Evolutionary conservation across 2,113 vertebrate genomes (phyloP), one percentile per base, ranked within the genome.

Genomic region (Elachura formosa): DNA sequence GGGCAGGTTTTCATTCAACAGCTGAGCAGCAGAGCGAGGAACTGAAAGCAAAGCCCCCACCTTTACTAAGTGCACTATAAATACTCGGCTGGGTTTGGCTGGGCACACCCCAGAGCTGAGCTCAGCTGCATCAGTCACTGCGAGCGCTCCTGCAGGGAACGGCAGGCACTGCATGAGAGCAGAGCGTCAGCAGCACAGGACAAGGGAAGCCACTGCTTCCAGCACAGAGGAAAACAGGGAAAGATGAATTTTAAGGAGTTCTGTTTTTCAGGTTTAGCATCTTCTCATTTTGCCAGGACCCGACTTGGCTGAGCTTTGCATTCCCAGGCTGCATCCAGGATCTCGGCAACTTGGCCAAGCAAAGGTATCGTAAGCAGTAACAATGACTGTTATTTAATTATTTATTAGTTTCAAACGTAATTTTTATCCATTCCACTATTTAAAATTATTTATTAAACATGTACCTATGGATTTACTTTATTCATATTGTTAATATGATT

Each of bases 1-100:
- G 71, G 87, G 87, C 79, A 89, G 79, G 87, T 89, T 89, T 89
- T 89, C 87, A 83, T 89, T 83, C 87, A 89, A 89, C 87, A 89
- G 79, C 63, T 20, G 71, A 89, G 71, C 48, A 83, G 51, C 62
- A 55, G 62, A 89, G 48, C 0, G 22, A 89, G 79, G 87, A 76
- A 83, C 68, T 48, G 40, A 48, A 89, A 89, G 79, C 79, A 89
- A 83, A 89, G 63, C 87, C 87, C 79, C 87, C 79, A 76, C 79
- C 87, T 83, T 76, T 83, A 89, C 83, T 89, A 89, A 69, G 5
- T 62, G 71, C 71, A 83, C 71, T 89, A 89, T 83, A 89, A 89
- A 89, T 89, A 89, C 52, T 25, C 15, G 45, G 63, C 48, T 76
- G 0, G 23, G 34, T 63, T 89, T 62, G 76, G 78, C 55, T 82